Evolutionary conservation across 2,113 vertebrate genomes (phyloP), one percentile per base, ranked within the genome.

Genomic region (Anguilla japonica): DNA sequence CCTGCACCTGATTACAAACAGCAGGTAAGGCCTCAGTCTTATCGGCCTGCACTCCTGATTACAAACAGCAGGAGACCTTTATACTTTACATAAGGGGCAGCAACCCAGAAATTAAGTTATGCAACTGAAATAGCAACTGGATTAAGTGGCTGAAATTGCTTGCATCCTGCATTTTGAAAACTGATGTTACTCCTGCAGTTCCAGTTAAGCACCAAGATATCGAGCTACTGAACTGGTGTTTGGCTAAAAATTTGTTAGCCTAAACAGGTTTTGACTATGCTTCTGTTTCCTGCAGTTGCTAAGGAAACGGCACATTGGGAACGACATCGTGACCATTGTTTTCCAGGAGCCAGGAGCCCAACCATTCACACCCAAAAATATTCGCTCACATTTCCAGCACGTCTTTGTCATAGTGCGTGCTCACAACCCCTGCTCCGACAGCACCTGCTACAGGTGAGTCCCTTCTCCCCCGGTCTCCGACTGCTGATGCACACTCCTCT

Each of bases 291-390:
- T 89, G 71, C 85, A 98, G 97, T 93, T 99, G 91, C 94, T 99
- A 84, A 96, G 98, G 91, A 99, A 99, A 91, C 95, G 98, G 20
- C 98, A 99, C 91, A 98, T 99, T 89, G 98, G 98, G 67, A 99
- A 99, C 87, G 98, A 99, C 93, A 99, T 99, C 4, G 98, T 99
- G 91, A 99, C 98, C 63, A 97, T 99, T 89, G 98, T 99, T 95
- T 98, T 99, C 94, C 98, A 99, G 94, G 98, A 99, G 92, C 97
- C 97, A 1, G 98, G 98, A 84, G 96, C 98, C 84, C 96, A 97
- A 83, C 97, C 98, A 0, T 99, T 99, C 95, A 98, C 97, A 80
- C 98, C 98, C 18, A 99, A 98, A 94, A 96, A 97, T 88, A 96
- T 99, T 88, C 97, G 97, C 3, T 99, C 98, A 67, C 98, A 99